Conservation (phyloP, 2,797 vertebrate genomes). For the Pogonophryne albipinna region DNA sequence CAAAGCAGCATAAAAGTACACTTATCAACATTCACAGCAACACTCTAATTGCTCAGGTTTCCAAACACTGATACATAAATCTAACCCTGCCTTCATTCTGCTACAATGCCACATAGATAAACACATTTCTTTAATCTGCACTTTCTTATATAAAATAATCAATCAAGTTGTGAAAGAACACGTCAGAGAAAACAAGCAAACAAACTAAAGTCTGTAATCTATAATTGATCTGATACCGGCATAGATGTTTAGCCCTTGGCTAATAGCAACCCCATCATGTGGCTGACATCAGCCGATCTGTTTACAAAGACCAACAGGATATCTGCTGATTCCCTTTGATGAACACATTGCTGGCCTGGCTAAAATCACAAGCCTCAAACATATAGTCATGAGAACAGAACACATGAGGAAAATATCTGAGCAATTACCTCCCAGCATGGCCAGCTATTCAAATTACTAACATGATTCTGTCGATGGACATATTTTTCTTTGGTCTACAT, state of each 20-base stretch:
- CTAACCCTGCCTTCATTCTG: conserved; percentile 25
- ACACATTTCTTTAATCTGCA: background rate
- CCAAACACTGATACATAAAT: conserved; percentile 20
- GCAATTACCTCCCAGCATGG: background rate
- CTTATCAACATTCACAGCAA: conserved; percentile 6
- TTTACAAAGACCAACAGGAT: conserved; percentile 16
- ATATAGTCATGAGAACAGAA: conserved; percentile 11
- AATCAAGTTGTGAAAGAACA: background rate
- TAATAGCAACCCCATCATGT: conserved; percentile 5
- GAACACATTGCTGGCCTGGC: background rate
- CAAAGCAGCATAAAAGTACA: conserved; percentile 31
- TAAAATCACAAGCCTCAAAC: background rate
- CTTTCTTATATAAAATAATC: conserved; percentile 6
- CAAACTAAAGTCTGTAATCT: conserved; percentile 44
- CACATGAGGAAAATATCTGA: conserved; percentile 11
- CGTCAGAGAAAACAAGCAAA: conserved; percentile 22
- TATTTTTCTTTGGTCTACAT: conserved; percentile 12
- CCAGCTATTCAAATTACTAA: background rate
- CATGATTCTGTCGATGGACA: background rate
- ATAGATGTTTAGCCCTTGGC: conserved; percentile 28
- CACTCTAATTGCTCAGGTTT: conserved; percentile 29
- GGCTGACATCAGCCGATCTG: conserved; percentile 26
- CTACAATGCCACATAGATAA: conserved; percentile 8
- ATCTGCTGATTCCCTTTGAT: conserved; percentile 48
- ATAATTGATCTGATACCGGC: conserved; percentile 44